phyloP scores from a whole-genome alignment of 2,113 vertebrate genomes.

The Paraplagusia blochii region DNA sequence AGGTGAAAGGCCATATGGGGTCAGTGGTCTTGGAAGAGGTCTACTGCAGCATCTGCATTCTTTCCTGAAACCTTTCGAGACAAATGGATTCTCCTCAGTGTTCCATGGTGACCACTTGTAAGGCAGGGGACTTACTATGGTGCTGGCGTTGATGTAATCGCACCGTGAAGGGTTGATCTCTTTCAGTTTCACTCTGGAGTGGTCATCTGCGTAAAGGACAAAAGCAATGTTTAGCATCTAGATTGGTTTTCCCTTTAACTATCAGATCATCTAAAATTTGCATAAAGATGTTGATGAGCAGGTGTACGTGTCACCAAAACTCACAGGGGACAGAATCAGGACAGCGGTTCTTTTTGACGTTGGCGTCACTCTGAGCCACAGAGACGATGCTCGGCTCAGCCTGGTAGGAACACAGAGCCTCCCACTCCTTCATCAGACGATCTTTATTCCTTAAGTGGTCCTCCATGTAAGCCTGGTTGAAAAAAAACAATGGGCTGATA shows the following conservation, averaged over 20 bases:
- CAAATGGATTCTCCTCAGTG: not conserved
- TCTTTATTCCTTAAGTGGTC: constrained; percentile 94
- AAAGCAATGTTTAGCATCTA: not conserved
- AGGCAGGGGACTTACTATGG: constrained; percentile 48
- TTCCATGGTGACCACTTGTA: not conserved
- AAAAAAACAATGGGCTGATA: not conserved
- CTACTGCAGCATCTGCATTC: not conserved
- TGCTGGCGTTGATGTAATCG: constrained; percentile 97
- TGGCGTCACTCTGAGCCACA: constrained; percentile 80
- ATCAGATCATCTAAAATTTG: no score
- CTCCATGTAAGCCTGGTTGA: constrained; percentile 92
- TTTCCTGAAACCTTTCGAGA: not conserved
- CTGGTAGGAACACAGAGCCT: constrained; percentile 91
- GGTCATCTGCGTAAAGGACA: constrained; percentile 81
- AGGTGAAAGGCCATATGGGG: not conserved
- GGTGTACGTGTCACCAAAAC: constrained; percentile 40
- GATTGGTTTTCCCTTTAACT: not conserved
- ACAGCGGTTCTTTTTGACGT: constrained; percentile 93
- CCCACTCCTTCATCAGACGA: constrained; percentile 94
- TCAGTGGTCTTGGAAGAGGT: not conserved
- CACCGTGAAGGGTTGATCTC: constrained; percentile 89
- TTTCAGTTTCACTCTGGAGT: constrained; percentile 90
- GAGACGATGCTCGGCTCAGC: constrained; percentile 87
- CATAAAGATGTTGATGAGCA: no score
- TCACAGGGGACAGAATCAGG: constrained; percentile 89